Base-by-base conservation (phyloP, 2,888 invertebrate species). In the Drosophila cracens region DNA sequence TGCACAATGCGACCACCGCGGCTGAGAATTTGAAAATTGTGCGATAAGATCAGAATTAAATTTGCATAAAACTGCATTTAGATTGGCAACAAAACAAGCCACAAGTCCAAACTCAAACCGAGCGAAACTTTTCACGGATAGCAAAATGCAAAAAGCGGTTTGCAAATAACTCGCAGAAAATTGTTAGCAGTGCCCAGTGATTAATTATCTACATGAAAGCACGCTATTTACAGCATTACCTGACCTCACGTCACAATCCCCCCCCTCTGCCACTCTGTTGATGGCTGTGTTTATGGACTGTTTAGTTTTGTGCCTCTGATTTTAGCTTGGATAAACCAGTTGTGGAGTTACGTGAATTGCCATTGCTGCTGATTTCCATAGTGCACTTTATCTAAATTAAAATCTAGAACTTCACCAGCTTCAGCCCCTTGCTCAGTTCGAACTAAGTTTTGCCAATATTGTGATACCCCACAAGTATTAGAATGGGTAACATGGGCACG, bases 151-250 rank as follows among this genome's bases (percentile, higher is more conserved):
- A 59, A 65, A 66, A 72, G 59, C 52, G 60, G 57, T 62, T 65
- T 53, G 67, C 61, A 81, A 79, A 81, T 70, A 77, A 60, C 82
- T 77, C 43, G 78, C 52, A 52, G 78, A 78, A 79, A 79, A 81
- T 76, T 81, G 81, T 76, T 72, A 64, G 81, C 72, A 81, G 77
- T 76, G 77, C 66, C 74, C 75, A 74, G 83, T 87, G 87, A 87
- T 87, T 90, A 87, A 87, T 87, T 87, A 87, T 90, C 90, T 88
- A 86, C 90, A 87, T 90, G 90, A 87, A 87, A 87, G 90, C 90
- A 78, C 76, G 87, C 89, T 86, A 87, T 90, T 87, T 90, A 81
- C 90, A 81, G 81, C 75, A 77, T 70, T 84, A 87, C 87, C 87
- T 83, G 53, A 56, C 31, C 51, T 43, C 54, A 13, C 34, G 27